These are phyloP conservation scores for Perccottus glenii DNA, from an alignment of 2,113 vertebrate genomes.

Conservation along the genomic window DNA sequence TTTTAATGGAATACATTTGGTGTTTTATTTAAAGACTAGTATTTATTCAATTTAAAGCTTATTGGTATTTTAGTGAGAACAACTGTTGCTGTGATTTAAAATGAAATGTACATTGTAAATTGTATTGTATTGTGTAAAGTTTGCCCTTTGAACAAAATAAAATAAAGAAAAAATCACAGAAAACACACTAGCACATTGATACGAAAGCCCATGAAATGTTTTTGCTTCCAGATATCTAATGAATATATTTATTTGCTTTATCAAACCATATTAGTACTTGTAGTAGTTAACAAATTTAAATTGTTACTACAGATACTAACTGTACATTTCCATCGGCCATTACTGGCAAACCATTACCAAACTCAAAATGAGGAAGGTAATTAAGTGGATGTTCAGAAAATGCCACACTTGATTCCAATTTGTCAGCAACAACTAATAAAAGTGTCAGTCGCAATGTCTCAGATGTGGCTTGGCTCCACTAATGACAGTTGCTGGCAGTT, in stretches of 20 bases:
- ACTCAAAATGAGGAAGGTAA: slow-evolving; percentile 24
- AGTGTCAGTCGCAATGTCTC: slow-evolving; percentile 49
- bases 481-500: slow-evolving; percentile 66
- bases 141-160: too few relatives aligned
- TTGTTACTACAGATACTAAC: not conserved
- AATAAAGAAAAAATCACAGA: too few relatives aligned
- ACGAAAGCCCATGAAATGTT: too few relatives aligned
- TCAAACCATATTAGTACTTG: not conserved
- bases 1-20: too few relatives aligned
- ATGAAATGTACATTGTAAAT: too few relatives aligned
- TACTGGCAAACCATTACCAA: not conserved
- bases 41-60: too few relatives aligned
- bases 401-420: slow-evolving; percentile 46
- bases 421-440: slow-evolving; percentile 67
- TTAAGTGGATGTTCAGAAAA: slow-evolving; percentile 44
- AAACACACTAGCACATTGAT: too few relatives aligned
- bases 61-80: too few relatives aligned
- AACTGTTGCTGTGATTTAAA: too few relatives aligned
- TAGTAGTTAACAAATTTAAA: not conserved
- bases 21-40: too few relatives aligned
- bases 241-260: not conserved
- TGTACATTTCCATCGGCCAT: not conserved
- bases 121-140: too few relatives aligned
- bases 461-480: slow-evolving; percentile 48
- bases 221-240: too few relatives aligned